phyloP scores from a whole-genome alignment of 2,888 invertebrate genomes.

The Therioaphis trifolii region DNA sequence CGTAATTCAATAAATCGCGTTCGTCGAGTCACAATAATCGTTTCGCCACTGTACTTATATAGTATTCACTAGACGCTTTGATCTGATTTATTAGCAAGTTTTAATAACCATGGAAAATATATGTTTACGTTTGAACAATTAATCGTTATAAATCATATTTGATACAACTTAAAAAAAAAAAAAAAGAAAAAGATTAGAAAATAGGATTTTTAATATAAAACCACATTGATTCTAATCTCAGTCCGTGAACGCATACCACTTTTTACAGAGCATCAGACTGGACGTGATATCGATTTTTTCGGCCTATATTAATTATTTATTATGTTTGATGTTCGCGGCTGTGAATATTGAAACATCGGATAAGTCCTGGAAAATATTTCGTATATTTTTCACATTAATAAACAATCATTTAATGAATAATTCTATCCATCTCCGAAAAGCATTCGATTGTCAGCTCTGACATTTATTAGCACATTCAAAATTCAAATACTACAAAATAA shows the following conservation, averaged over 20 bases:
- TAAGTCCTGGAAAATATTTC: neutral
- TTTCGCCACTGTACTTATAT: no score
- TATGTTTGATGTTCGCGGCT: neutral
- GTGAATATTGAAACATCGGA: slow-evolving; percentile 5
- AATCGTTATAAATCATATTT: neutral
- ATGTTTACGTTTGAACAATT: neutral
- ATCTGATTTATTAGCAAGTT: no score
- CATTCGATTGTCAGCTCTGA: neutral
- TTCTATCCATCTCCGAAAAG: neutral
- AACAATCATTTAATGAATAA: slow-evolving; percentile 20
- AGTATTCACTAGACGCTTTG: neutral
- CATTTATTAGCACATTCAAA: slow-evolving; percentile 1
- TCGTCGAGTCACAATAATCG: no score
- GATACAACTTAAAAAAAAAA: neutral
- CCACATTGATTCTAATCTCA: slow-evolving; percentile 16
- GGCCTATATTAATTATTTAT: slow-evolving; percentile 22
- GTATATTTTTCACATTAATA: slow-evolving; percentile 31
- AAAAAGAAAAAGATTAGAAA: neutral
- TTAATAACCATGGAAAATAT: neutral
- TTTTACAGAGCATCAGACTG: neutral
- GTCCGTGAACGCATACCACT: neutral
- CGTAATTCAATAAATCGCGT: no score
- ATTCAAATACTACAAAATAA: neutral
- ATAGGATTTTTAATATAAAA: neutral
- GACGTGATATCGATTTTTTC: neutral